Evolutionary conservation across 1,140 invertebrate species (phyloP), one percentile per base, ranked within the genome.

Genomic region (Pseudomyrmex cubaensis): DNA sequence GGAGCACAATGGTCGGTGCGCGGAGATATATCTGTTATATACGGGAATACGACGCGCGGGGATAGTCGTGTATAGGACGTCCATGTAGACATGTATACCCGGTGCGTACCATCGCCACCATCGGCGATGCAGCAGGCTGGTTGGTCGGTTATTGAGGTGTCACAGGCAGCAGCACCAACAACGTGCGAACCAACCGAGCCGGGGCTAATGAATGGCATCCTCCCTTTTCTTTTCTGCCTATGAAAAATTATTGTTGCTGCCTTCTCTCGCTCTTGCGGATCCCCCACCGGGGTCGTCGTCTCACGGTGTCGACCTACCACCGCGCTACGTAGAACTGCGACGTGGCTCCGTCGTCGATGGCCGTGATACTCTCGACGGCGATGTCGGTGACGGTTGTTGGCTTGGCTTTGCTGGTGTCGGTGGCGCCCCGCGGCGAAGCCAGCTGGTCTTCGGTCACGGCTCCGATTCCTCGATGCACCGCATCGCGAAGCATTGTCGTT

Each of bases 141-240:
- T 90, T 91, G 73, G 74, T 76, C 54, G 76, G 91, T 91, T 91
- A 91, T 92, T 92, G 90, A 93, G 92, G 92, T 92, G 92, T 93
- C 90, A 92, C 92, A 90, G 90, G 84, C 91, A 91, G 89, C 86
- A 80, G 90, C 86, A 89, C 87, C 85, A 90, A 92, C 92, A 93
- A 93, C 90, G 93, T 93, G 93, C 92, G 92, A 93, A 93, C 92
- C 91, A 93, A 93, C 92, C 92, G 88, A 93, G 89, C 83, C 91
- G 88, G 87, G 86, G 87, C 91, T 93, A 93, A 93, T 93, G 92
- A 93, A 93, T 93, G 90, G 89, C 90, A 86, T 90, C 90, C 91
- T 90, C 90, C 91, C 90, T 90, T 92, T 92, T 92, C 92, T 91
- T 90, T 92, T 90, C 91, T 91, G 85, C 87, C 87, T 90, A 89